Evolutionary conservation across 2,797 vertebrate species (phyloP).

Genomic region (Danio albolineatus): DNA sequence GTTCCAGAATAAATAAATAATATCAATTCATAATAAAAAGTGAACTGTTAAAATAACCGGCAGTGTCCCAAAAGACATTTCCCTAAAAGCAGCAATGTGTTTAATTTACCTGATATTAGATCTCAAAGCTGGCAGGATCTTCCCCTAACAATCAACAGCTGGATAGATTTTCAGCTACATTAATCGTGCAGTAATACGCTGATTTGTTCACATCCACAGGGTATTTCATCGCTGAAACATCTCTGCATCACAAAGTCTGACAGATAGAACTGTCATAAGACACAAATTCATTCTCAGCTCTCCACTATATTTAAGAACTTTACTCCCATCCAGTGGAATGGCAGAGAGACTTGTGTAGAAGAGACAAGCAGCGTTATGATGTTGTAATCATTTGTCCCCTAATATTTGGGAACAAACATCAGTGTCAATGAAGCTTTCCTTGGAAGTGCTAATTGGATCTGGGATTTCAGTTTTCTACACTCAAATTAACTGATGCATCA

Average conservation of each 20-base stretch:
- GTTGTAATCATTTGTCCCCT: conserved; percentile 37
- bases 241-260: conserved; percentile 73
- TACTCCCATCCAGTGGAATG: conserved; percentile 47
- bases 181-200: conserved; percentile 80
- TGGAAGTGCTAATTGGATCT: conserved; percentile 73
- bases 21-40: background rate
- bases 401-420: conserved; percentile 68
- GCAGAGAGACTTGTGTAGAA: background rate
- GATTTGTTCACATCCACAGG: conserved; percentile 75
- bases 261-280: conserved; percentile 74
- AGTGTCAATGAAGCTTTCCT: conserved; percentile 74
- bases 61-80: background rate
- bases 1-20: background rate
- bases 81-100: background rate
- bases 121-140: conserved; percentile 65
- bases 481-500: conserved; percentile 71
- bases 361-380: background rate
- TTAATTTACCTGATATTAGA: conserved; percentile 35
- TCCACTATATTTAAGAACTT: conserved; percentile 46
- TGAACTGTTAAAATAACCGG: conserved; percentile 7
- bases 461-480: conserved; percentile 72
- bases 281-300: conserved; percentile 61
- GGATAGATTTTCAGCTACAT: conserved; percentile 73
- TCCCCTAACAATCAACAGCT: conserved; percentile 72
- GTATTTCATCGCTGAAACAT: conserved; percentile 77